phyloP scores from a whole-genome alignment of 2,113 vertebrate genomes.

The Diglossa brunneiventris region DNA sequence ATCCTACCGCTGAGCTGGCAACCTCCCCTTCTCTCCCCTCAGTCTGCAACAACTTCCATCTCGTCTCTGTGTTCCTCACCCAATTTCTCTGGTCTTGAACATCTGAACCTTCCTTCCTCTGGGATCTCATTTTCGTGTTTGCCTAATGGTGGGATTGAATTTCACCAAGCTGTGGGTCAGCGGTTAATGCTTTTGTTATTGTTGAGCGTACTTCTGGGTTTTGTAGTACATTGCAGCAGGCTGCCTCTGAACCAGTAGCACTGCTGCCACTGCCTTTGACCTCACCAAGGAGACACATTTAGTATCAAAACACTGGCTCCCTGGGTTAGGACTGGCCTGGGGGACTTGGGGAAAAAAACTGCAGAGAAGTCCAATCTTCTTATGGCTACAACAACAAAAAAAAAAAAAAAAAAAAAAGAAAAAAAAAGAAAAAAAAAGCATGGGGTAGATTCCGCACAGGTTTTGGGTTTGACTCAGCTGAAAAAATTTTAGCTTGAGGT shows the following conservation, averaged over 20 bases:
- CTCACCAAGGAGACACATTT: constrained; percentile 38
- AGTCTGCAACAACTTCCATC: background rate
- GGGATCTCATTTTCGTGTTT: constrained; percentile 71
- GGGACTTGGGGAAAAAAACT: background rate
- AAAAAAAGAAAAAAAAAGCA: background rate
- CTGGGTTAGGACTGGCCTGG: constrained; percentile 15
- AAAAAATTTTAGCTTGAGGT: constrained; percentile 48
- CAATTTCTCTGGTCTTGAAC: background rate
- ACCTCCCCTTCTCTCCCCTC: background rate
- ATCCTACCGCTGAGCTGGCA: background rate
- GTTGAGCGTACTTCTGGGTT: constrained; percentile 62
- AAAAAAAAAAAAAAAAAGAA: too few relatives aligned
- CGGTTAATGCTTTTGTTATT: constrained; percentile 75
- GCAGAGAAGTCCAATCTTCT: background rate
- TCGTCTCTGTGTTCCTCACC: background rate
- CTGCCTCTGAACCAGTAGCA: constrained; percentile 44
- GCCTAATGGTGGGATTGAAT: constrained; percentile 69
- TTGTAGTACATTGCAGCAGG: constrained; percentile 51
- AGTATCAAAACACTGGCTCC: constrained; percentile 46
- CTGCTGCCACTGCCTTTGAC: constrained; percentile 49
- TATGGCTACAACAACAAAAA: background rate
- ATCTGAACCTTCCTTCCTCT: constrained; percentile 51
- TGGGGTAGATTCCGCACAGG: background rate
- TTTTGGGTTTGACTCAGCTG: constrained; percentile 50
- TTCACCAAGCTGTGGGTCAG: constrained; percentile 66